Evolutionary conservation across 2,888 invertebrate species (phyloP).

Genomic region (Psylliodes chrysocephalus): DNA sequence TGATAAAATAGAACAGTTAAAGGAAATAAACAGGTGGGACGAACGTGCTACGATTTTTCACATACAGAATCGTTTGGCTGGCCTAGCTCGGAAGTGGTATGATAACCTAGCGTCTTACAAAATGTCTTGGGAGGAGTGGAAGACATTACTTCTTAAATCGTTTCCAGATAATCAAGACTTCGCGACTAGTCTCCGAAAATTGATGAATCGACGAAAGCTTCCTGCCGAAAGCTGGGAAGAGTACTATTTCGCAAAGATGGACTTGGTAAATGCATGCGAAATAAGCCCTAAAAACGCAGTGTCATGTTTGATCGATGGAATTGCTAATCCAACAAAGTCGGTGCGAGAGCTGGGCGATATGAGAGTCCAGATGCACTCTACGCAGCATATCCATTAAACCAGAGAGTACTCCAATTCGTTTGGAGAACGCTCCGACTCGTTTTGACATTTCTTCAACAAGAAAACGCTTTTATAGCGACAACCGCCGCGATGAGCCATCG

Average conservation of each 20-base stretch:
- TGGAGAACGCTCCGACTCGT: too few species aligned
- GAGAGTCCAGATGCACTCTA: too few species aligned
- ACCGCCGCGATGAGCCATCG: too few species aligned
- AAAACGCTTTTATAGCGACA: too few species aligned
- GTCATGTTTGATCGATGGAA: constrained; percentile 4
- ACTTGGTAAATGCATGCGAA: constrained; percentile 25
- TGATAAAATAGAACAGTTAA: constrained; percentile 44
- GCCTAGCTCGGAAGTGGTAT: too few species aligned
- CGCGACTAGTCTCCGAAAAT: constrained; percentile 30
- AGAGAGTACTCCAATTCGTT: too few species aligned
- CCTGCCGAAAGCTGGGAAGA: constrained; percentile 28
- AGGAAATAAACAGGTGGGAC: constrained; percentile 39
- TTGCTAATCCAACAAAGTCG: too few species aligned
- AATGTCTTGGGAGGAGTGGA: too few species aligned
- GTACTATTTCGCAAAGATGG: constrained; percentile 37
- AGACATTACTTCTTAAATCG: constrained; percentile 4
- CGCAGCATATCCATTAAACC: too few species aligned
- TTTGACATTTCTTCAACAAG: too few species aligned
- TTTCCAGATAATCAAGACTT: constrained; percentile 39
- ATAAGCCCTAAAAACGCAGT: constrained; percentile 34
- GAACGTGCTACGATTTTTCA: constrained; percentile 37
- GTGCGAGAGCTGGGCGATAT: too few species aligned
- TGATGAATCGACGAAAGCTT: constrained; percentile 29
- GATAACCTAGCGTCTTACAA: too few species aligned
- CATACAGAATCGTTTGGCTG: constrained; percentile 30